Base-by-base conservation (phyloP, 2,113 vertebrate species). In the Lonchura striata region DNA sequence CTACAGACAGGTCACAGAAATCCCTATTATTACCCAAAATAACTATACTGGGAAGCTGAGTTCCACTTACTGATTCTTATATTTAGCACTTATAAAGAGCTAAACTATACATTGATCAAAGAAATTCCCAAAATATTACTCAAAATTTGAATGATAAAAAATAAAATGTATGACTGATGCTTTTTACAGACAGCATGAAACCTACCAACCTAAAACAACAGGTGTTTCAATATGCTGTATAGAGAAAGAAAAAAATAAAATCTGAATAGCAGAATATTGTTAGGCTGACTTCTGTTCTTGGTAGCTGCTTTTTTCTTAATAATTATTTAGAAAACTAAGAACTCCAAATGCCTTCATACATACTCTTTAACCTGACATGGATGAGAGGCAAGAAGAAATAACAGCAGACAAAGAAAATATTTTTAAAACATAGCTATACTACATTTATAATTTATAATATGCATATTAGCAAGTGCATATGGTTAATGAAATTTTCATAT, bases 1-100 rank as follows among this genome's bases (percentile, higher is more conserved):
- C 79, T 77, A 88, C 16, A 88, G 91, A 91, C 80, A 95, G 74
- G 78, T 77, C 81, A 72, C 70, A 91, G 88, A 95, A 86, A 93
- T 86, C 85, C 70, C 81, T 71, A 70, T 74, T 81, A 61, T 49
- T 49, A 82, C 25, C 63, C 37, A 41, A 88, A 91, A 84, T 64
- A 96, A 95, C 56, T 61, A 46, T 27, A 78, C 35, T 41, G 59
- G 52, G 81, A 95, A 93, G 70, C 9, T 9, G 23, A 93, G 31
- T 76, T 90, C 27, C 24, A 78, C 19, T 72, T 93, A 70, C 21
- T 60, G 52, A 92, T 78, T 88, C 63, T 79, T 44, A 28, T 47
- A 77, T 47, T 81, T 46, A 86, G 86, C 52, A 76, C 17, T 78
- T 92, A 77, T 35, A 82, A 91, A 83, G n/a, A 76, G 16, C 33